Conservation (phyloP, 2,888 invertebrate genomes). For the Dolichomitus sp. region DNA sequence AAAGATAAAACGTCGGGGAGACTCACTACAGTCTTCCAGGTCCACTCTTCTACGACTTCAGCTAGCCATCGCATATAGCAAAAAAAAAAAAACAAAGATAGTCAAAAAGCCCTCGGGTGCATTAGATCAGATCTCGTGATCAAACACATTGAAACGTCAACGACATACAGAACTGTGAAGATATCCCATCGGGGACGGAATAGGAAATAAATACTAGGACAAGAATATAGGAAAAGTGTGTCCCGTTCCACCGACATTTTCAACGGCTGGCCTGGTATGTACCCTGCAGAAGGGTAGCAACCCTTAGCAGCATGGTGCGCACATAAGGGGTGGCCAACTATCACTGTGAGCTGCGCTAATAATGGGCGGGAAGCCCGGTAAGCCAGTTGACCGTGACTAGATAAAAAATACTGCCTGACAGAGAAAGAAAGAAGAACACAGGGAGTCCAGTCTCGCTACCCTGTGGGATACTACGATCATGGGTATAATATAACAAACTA, state of each 20-base stretch:
- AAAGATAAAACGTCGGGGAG: slow-evolving; percentile 83
- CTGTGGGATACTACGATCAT: slow-evolving; percentile 71
- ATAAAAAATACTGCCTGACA: slow-evolving; percentile 86
- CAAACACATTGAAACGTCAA: slow-evolving; percentile 65
- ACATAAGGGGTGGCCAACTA: slow-evolving; percentile 43
- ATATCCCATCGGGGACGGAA: slow-evolving; percentile 26
- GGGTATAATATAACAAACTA: slow-evolving; percentile 68
- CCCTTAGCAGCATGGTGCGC: neutral
- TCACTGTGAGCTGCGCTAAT: slow-evolving; percentile 82
- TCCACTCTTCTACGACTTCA: slow-evolving; percentile 77
- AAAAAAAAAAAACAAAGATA: slow-evolving; percentile 25
- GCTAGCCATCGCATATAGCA: slow-evolving; percentile 77
- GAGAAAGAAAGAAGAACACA: slow-evolving; percentile 52
- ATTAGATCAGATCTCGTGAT: slow-evolving; percentile 57
- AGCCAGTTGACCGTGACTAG: slow-evolving; percentile 86
- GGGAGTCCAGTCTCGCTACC: slow-evolving; percentile 65
- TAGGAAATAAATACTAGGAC: slow-evolving; percentile 57
- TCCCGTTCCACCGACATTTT: slow-evolving; percentile 16
- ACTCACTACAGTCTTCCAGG: slow-evolving; percentile 32
- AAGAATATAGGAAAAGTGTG: slow-evolving; percentile 52
- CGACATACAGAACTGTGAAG: slow-evolving; percentile 52
- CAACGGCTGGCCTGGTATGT: neutral
- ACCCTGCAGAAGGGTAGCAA: slow-evolving; percentile 29
- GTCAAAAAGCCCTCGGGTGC: slow-evolving; percentile 67
- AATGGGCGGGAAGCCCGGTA: slow-evolving; percentile 84